Evolutionary conservation across 2,888 invertebrate genomes (phyloP), one percentile per base, ranked within the genome.

Genomic region (Drosophila limbata): DNA sequence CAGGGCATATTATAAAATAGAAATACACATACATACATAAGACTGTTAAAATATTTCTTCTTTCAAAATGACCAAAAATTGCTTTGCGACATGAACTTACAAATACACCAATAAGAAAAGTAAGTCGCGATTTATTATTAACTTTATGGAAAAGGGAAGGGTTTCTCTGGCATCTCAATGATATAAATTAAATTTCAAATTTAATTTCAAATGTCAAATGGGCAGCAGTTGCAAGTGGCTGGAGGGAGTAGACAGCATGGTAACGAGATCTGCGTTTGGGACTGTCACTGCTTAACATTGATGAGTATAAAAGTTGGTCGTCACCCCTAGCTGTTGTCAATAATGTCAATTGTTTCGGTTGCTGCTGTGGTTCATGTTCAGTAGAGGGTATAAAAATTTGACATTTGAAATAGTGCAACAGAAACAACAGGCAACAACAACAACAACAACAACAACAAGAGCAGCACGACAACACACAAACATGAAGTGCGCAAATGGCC

Each of bases 141-240:
- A 5, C 6, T 25, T 25, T 25, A 25, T 25, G 25, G 25, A 25
- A 25, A 25, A 25, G 25, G 25, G 25, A 5, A 25, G 25, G 5
- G 25, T 25, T 25, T 25, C 25, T 6, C 25, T 25, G 25, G 25
- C 25, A 5, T 25, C 25, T 25, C 25, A 25, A 68, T 72, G 73
- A 71, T 74, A 84, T 87, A 84, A 87, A 84, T 84, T 84, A 82
- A 84, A 87, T 87, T 87, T 75, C 70, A 84, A 84, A 84, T 81
- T 84, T 85, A 86, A 63, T 80, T 81, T 83, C 77, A 80, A 65
- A 71, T 60, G 60, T 17, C 47, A 17, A 2, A 19, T 13, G 19
- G 11, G 17, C 4, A 9, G 51, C 8, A 33, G 51, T 13, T 13
- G 13, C 13, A 2, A 15, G 44, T 3, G 37, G 35, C 1, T 1